Base-by-base conservation (phyloP, 2,888 invertebrate species). In the Drosophila demipolita region DNA sequence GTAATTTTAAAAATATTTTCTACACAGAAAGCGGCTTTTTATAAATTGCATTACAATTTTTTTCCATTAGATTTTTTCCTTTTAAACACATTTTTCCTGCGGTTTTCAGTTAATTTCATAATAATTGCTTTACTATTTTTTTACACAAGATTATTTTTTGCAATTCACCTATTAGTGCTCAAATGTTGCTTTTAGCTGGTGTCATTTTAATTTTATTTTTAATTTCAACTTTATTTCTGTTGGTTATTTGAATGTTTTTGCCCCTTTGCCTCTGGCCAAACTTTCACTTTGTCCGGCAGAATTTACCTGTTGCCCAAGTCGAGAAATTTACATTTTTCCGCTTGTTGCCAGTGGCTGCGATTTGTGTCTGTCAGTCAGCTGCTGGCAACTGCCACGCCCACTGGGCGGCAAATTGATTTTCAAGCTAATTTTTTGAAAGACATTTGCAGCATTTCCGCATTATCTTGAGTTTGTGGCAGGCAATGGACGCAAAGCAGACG, bases 391-490 rank as follows among this genome's bases (percentile, higher is more conserved):
- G 66, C 3, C 59, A 74, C 78, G 62, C 74, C 74, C 74, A 59
- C 9, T 59, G 57, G 53, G 55, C 33, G 40, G 50, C 54, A 61
- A 70, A 78, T 78, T 57, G 78, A 73, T 66, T 70, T 77, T 60
- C 53, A 49, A 42, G 45, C 57, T 29, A 49, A 66, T 26, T 59
- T 36, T 73, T 78, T 73, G 67, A 74, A 66, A 80, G 68, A 75
- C 76, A 74, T 84, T 77, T 75, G 76, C 80, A 68, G 60, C 70
- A 73, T 77, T 87, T 88, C 89, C 85, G 87, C 80, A 72, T 80
- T 26, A 66, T 80, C 77, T 81, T 55, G 68, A 74, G 70, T 65
- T 73, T 71, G 78, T 65, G 58, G 67, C 66, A 69, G 62, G 50
- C 71, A 57, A 4, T 8, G 23, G 74, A 71, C 64, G 72, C 70